Base-by-base conservation (phyloP, 2,797 vertebrate genomes). In the Lophius americanus region DNA sequence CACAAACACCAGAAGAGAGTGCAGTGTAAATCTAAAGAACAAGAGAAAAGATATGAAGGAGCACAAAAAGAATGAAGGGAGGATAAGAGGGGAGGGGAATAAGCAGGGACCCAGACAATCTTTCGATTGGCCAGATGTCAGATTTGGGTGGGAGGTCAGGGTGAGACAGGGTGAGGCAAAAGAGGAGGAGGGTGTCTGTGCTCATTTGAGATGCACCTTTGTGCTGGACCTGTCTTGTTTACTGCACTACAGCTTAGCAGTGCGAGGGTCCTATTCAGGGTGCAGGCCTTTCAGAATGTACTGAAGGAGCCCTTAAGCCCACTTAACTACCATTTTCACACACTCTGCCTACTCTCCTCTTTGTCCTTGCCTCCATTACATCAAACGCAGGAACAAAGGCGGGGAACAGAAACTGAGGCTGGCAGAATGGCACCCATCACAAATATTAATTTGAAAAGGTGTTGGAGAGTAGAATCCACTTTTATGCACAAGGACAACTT, bases 371-470 rank as follows among this genome's bases (percentile, higher is more conserved):
- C 96, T 98, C 98, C 96, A 98, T 99, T 99, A 99, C 98, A 99
- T 99, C 97, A 99, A 99, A 99, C 97, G 96, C 95, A 96, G 94
- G 95, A 98, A 99, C 97, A 99, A 98, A 99, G 96, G 94, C 94
- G 87, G 95, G 96, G 97, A 98, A 98, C 96, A 98, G 97, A 98
- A 98, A 97, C 98, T 96, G 88, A 94, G 95, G 93, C 94, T 95
- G 93, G 94, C 95, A 97, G 96, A 98, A 99, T 97, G 96, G 96
- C 87, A 96, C 94, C 96, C 97, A 99, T 98, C 96, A 96, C 97
- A 99, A 99, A 98, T 99, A 98, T 99, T 98, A 98, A 98, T 99
- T 98, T 98, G 97, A 99, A 99, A 99, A 99, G 97, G 97, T 99
- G 97, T 99, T 98, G 95, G 96, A 98, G 96, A 97, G 96, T 95